phyloP scores from a whole-genome alignment of 2,797 vertebrate species.

The Rallus crepitans region DNA sequence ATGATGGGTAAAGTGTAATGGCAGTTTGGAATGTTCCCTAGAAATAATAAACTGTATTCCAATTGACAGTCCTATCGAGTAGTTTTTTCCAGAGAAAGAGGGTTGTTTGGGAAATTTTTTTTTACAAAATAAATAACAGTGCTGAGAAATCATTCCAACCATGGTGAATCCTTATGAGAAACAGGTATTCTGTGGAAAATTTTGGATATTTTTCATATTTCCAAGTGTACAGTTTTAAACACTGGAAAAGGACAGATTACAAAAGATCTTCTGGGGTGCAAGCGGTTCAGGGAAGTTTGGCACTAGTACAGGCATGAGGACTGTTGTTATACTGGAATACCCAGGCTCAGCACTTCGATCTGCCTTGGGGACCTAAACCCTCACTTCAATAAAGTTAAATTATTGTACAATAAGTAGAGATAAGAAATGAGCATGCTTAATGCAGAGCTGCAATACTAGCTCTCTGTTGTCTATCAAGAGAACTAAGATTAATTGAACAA shows the following conservation, averaged over 20 bases:
- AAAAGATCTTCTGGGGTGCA: neutral
- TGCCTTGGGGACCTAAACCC: slow-evolving; percentile 47
- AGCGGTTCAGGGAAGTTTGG: neutral
- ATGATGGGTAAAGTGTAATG: neutral
- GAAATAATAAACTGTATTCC: neutral
- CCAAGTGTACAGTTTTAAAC: neutral
- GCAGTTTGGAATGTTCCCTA: neutral
- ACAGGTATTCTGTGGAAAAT: neutral
- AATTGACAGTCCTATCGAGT: neutral
- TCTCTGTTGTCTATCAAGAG: slow-evolving; percentile 42
- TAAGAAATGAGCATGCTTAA: slow-evolving; percentile 31
- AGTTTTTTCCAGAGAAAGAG: neutral
- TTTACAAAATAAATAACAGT: neutral
- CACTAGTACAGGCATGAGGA: neutral
- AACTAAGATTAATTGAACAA: slow-evolving; percentile 41
- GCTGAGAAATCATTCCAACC: neutral
- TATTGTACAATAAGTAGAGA: slow-evolving; percentile 59
- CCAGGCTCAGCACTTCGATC: slow-evolving; percentile 26
- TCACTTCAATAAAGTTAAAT: slow-evolving; percentile 69
- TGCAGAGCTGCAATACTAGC: neutral
- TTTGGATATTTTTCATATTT: neutral
- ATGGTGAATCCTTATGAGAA: neutral
- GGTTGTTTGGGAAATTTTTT: neutral
- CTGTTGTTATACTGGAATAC: neutral
- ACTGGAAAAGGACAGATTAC: neutral